A percentile compares a stretch with the other conserved stretches of the same genome.
phyloP scores from a whole-genome alignment of 2,113 vertebrate species.

The Athene cunicularia region DNA sequence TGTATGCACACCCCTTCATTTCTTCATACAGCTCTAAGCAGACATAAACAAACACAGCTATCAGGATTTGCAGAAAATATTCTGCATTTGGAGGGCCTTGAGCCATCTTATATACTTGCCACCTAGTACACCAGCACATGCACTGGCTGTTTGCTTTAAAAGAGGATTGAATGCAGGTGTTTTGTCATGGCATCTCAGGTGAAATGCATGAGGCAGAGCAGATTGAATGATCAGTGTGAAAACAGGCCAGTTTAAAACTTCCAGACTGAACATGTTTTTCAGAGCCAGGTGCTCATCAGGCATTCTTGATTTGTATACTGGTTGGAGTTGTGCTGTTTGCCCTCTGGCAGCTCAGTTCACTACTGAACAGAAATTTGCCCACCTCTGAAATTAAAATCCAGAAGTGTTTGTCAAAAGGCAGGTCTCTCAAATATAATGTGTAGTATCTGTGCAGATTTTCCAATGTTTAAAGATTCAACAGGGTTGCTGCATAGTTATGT shows the following conservation, averaged over 20 bases:
- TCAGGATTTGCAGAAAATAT: background rate
- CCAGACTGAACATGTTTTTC: background rate
- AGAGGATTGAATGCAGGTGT: background rate
- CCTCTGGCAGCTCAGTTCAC: background rate
- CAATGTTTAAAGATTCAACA: background rate
- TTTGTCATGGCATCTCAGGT: background rate
- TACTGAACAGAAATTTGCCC: background rate
- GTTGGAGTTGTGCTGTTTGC: background rate
- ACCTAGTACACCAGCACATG: background rate
- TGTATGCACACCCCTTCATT: background rate
- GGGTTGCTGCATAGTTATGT: background rate
- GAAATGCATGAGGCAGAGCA: background rate
- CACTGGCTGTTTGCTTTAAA: background rate
- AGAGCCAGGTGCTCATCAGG: background rate
- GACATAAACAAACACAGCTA: background rate
- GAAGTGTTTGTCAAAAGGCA: background rate
- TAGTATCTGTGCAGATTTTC: background rate
- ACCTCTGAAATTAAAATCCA: background rate
- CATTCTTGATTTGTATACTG: accelerated
- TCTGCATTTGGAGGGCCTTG: background rate
- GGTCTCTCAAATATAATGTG: background rate
- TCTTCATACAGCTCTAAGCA: background rate
- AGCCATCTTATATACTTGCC: background rate
- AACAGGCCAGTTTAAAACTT: background rate
- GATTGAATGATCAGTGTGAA: background rate